phyloP scores from a whole-genome alignment of 2,797 vertebrate species.

The Trachurus trachurus region DNA sequence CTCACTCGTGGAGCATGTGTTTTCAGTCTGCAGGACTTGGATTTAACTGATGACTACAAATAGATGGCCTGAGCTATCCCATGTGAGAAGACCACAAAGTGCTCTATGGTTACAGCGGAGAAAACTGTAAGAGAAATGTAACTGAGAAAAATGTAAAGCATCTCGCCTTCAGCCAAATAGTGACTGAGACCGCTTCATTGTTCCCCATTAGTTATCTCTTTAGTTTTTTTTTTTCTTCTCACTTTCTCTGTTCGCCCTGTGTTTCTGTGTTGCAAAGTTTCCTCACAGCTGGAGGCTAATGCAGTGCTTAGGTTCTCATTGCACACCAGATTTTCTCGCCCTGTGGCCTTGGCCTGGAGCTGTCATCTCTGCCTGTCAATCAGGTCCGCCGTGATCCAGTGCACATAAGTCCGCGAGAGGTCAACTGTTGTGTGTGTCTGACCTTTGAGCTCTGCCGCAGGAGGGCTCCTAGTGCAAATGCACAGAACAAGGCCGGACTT shows the following conservation, averaged over 20 bases:
- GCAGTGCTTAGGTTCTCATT: slow-evolving; percentile 33
- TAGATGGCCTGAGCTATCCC: slow-evolving; percentile 61
- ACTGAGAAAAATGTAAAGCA: slow-evolving; percentile 37
- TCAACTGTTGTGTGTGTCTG: slow-evolving; percentile 87
- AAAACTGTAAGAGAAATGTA: slow-evolving; percentile 37
- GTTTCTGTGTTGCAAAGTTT: slow-evolving; percentile 31
- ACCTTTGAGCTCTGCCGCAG: slow-evolving; percentile 90
- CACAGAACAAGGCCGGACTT: slow-evolving; percentile 88
- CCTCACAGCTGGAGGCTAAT: slow-evolving; percentile 52
- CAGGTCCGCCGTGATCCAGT: slow-evolving; percentile 51
- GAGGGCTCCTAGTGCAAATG: slow-evolving; percentile 90
- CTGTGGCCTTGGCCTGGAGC: slow-evolving; percentile 51
- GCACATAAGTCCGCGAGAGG: slow-evolving; percentile 71
- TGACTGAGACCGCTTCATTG: slow-evolving; percentile 41
- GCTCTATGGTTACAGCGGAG: slow-evolving; percentile 58
- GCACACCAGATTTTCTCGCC: slow-evolving; percentile 45
- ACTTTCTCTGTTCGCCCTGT: slow-evolving; percentile 13
- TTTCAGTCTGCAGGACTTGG: slow-evolving; percentile 63
- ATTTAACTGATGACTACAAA: slow-evolving; percentile 73
- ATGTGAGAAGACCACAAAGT: slow-evolving; percentile 65
- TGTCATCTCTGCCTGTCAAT: slow-evolving; percentile 68
- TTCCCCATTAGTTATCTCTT: slow-evolving; percentile 43
- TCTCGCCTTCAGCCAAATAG: slow-evolving; percentile 23
- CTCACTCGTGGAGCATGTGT: slow-evolving; percentile 75
- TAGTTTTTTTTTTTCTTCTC: slow-evolving; percentile 28